Conservation (phyloP, 2,113 vertebrate genomes). For the Brienomyrus longianalis region DNA sequence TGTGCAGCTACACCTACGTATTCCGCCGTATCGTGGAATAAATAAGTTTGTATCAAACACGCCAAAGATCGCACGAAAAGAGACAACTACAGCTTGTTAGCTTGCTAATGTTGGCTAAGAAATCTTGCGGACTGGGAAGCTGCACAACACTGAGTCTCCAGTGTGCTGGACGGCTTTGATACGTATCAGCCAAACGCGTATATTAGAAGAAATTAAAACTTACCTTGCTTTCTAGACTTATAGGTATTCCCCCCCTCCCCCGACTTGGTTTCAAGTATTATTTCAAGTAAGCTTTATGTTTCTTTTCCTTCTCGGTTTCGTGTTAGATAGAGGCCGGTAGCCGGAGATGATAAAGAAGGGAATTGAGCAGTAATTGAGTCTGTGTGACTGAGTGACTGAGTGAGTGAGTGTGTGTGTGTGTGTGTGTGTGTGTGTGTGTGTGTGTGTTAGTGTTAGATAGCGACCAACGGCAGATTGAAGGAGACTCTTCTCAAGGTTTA, state of each 20-base stretch:
- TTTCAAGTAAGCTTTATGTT: conserved; percentile 52
- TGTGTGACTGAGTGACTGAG: conserved; percentile 60
- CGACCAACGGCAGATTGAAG: conserved; percentile 78
- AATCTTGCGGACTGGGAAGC: conserved; percentile 43
- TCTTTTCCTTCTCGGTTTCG: conserved; percentile 53
- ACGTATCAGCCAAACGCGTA: conserved; percentile 15
- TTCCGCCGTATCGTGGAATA: conserved; percentile 24
- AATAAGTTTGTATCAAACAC: conserved; percentile 42
- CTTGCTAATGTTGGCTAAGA: conserved; percentile 35
- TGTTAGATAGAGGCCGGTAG: conserved; percentile 60
- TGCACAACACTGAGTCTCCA: conserved; percentile 46
- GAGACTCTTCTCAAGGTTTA: conserved; percentile 82
- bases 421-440: conserved; percentile 34
- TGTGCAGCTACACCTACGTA: not conserved
- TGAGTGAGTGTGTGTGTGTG: conserved; percentile 42
- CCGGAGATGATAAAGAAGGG: conserved; percentile 70
- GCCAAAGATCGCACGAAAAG: conserved; percentile 39
- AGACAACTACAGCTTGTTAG: conserved; percentile 44
- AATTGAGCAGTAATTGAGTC: conserved; percentile 68
- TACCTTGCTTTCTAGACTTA: conserved; percentile 67
- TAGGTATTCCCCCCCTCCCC: conserved; percentile 59
- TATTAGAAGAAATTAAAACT: conserved; percentile 52
- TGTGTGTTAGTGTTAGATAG: conserved; percentile 51
- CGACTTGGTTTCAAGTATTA: conserved; percentile 51
- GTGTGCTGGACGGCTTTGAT: conserved; percentile 40